Evolutionary conservation across 2,113 vertebrate species (phyloP).

Genomic region (Misgurnus mizolepis): DNA sequence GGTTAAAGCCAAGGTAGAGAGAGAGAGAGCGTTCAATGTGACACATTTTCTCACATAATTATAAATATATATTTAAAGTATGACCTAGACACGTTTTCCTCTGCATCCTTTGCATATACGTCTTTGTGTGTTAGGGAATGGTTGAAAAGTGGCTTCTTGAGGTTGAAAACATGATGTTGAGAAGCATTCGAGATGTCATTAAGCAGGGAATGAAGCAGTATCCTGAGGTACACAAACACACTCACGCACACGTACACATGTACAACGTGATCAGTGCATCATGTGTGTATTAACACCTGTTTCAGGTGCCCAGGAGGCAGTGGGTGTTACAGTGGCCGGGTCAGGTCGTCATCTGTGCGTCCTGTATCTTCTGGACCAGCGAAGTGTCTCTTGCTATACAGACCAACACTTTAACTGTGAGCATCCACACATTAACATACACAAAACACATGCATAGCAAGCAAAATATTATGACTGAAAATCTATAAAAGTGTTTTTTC

Average conservation of each 20-base stretch:
- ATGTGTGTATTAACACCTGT: conserved; percentile 36
- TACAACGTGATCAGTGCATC: neutral
- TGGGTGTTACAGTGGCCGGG: conserved; percentile 95
- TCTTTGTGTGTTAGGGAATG: conserved; percentile 74
- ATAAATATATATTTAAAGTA: too few species aligned
- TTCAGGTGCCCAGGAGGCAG: conserved; percentile 80
- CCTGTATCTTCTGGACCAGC: conserved; percentile 90
- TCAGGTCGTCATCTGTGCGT: conserved; percentile 91
- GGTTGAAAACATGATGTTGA: conserved; percentile 86
- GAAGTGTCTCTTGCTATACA: conserved; percentile 86
- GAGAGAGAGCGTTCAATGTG: neutral
- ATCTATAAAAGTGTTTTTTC: neutral
- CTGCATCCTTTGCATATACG: neutral
- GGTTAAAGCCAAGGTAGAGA: conserved; percentile 79
- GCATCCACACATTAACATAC: conserved; percentile 37
- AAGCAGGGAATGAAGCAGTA: conserved; percentile 78
- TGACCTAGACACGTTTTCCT: too few species aligned
- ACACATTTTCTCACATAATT: neutral
- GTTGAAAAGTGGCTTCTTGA: conserved; percentile 93
- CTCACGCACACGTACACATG: neutral
- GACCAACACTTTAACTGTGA: conserved; percentile 78
- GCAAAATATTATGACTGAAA: neutral
- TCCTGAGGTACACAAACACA: conserved; percentile 71
- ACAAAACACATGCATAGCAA: neutral
- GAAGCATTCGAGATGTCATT: conserved; percentile 81